phyloP scores from a whole-genome alignment of 2,888 invertebrate genomes.

The Lithophane ornitopus region DNA sequence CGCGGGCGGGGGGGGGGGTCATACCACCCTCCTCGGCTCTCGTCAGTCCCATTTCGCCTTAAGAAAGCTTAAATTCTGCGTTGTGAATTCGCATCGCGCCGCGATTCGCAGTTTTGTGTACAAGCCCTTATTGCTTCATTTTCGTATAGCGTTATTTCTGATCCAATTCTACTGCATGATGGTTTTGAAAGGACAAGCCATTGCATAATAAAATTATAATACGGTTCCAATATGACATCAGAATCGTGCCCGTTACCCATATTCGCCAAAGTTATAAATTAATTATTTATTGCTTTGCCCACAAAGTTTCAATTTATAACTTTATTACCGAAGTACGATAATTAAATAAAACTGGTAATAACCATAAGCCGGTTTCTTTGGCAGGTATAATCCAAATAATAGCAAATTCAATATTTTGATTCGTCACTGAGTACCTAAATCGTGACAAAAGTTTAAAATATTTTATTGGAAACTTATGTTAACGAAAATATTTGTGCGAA shows the following conservation, averaged over 20 bases:
- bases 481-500: slow-evolving; percentile 22
- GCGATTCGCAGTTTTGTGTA: too few species aligned
- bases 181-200: background rate
- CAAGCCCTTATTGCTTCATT: too few species aligned
- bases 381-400: background rate
- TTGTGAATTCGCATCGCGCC: too few species aligned
- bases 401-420: background rate
- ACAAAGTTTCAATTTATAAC: slow-evolving; percentile 23
- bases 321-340: slow-evolving; percentile 31
- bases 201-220: background rate
- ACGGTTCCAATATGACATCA: background rate
- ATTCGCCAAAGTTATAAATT: slow-evolving; percentile 22
- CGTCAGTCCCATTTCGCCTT: too few species aligned
- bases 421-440: slow-evolving; percentile 5
- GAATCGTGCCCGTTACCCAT: background rate
- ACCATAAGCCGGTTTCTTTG: slow-evolving; percentile 11
- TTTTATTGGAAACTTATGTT: slow-evolving; percentile 19
- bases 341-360: slow-evolving; percentile 11
- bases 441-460: slow-evolving; percentile 14
- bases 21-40: too few species aligned
- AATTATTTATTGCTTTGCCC: slow-evolving; percentile 20
- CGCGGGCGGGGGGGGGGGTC: too few species aligned
- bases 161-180: background rate
- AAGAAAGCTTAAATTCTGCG: too few species aligned
- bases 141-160: too few species aligned